These are phyloP conservation scores for Alcedo quadribrachys DNA, from an alignment of 2,797 vertebrate genomes.

Conservation along the genomic window DNA sequence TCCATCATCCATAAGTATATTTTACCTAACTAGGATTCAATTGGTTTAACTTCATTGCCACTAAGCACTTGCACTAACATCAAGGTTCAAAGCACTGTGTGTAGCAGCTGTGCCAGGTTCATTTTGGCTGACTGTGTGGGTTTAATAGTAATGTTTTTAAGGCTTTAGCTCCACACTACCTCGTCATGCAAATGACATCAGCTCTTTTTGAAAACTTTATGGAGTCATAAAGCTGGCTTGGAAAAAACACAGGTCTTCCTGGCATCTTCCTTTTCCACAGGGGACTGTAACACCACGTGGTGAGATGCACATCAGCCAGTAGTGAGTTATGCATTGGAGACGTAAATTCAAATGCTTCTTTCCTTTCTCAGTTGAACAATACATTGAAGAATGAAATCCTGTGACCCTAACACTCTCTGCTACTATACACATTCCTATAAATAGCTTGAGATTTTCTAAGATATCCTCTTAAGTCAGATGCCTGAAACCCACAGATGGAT, in stretches of 20 bases:
- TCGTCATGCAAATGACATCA: not conserved
- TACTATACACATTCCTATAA: not conserved
- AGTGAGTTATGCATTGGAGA: not conserved
- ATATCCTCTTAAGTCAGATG: not conserved
- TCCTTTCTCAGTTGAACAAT: not conserved
- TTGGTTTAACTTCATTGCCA: not conserved
- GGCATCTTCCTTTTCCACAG: not conserved
- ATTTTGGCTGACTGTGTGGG: not conserved
- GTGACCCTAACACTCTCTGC: not conserved
- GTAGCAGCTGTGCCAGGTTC: not conserved
- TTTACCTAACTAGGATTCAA: not conserved
- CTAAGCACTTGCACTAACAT: not conserved
- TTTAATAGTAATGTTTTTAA: not conserved
- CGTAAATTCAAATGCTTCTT: not conserved
- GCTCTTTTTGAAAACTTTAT: not conserved
- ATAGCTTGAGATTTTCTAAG: not conserved
- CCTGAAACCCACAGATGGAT: not conserved
- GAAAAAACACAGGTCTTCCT: not conserved
- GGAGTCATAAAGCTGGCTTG: not conserved
- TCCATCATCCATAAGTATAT: not conserved
- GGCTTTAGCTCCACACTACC: not conserved
- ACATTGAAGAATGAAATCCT: not conserved
- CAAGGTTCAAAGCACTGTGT: not conserved
- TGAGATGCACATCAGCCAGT: not conserved
- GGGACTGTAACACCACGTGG: not conserved